Base-by-base conservation (phyloP, 1,140 invertebrate genomes). In the Brachionus paranguensis region DNA sequence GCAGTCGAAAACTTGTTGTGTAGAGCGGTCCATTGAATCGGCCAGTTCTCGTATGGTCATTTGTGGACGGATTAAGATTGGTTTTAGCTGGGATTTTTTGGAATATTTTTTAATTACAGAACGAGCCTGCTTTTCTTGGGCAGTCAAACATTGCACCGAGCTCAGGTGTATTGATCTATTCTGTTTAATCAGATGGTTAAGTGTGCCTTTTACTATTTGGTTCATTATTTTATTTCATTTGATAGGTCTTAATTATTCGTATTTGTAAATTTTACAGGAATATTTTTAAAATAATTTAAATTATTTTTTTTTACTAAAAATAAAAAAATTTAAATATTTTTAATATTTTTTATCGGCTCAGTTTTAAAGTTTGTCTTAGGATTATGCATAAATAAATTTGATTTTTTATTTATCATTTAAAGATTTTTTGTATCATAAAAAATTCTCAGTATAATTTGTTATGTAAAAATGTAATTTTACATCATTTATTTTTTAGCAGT, bases 41-140 rank as follows among this genome's bases (percentile, higher is more conserved):
- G 93, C 92, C 85, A 96, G 88, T 87, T 96, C 92, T 64, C 87
- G 84, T 0, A 95, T 91, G 11, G 93, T 94, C 91, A 95, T 95
- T 29, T 81, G 64, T 33, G 84, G 70, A 1, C 50, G 68, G n/a
- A 85, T 84, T 47, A 64, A n/a, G n/a, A 85, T 55, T 14, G 85
- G 76, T 72, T 85, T 74, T 33, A 83, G 12, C 45, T 64, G 55
- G 17, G 33, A 43, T 29, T 81, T 81, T 68, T 81, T 81, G 11
- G 37, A 45, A 64, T 12, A 68, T 24, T 65, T 64, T 81, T 81
- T 81, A 12, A 65, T 20, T 10, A 37, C 64, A 41, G 37, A 43
- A 10, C 78, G 78, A 65, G 55, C 55, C 29, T 41, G 55, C 29
- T 81, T 81, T 27, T 81, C 53, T n/a, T 81, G 55, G 12, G 78